A percentile compares a stretch with the other conserved stretches of the same genome.
These are phyloP conservation scores for Hofmannophila pseudospretella DNA, from an alignment of 2,888 invertebrate species.

Conservation along the genomic window DNA sequence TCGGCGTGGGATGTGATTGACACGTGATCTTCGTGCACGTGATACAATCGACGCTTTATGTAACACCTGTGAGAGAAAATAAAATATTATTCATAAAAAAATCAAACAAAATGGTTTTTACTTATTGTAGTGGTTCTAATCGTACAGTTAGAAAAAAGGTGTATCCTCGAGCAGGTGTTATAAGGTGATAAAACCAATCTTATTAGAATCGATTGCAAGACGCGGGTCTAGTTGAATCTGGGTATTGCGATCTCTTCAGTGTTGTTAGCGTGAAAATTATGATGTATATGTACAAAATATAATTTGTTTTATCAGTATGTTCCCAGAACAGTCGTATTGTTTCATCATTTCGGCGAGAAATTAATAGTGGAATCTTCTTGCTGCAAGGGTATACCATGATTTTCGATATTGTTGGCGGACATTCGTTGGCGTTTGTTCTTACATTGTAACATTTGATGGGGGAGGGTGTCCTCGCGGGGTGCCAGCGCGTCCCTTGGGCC, in stretches of 20 bases:
- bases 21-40: no score
- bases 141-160: no score
- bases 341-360: constrained; percentile 67
- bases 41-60: no score
- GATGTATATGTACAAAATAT: constrained; percentile 55
- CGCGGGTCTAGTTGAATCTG: no score
- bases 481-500: constrained; percentile 9
- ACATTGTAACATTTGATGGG: constrained; percentile 35
- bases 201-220: no score
- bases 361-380: constrained; percentile 61
- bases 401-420: constrained; percentile 62
- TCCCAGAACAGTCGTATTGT: constrained; percentile 47
- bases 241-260: constrained; percentile 14
- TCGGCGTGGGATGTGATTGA: no score
- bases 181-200: no score
- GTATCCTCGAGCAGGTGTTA: no score
- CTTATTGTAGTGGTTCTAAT: no score
- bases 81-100: no score
- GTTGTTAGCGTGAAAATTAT: constrained; percentile 30
- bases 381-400: constrained; percentile 73
- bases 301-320: constrained; percentile 60
- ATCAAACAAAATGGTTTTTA: no score
- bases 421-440: constrained; percentile 54
- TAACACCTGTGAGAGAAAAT: no score
- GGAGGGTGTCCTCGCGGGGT: constrained; percentile 21